phyloP scores from a whole-genome alignment of 2,888 invertebrate genomes.

The Neoscelio sp. region DNA sequence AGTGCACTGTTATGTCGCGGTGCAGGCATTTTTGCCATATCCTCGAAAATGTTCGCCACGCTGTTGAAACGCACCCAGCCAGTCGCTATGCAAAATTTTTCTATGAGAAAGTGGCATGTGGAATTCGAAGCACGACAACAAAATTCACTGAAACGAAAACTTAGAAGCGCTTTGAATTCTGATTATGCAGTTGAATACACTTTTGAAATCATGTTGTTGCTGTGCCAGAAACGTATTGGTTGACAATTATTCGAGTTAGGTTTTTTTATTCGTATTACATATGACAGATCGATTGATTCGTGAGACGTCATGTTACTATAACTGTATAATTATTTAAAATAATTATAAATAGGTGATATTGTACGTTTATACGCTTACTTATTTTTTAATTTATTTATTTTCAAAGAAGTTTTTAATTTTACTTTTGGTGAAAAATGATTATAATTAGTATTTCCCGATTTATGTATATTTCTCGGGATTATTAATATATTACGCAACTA shows the following conservation, averaged over 20 bases:
- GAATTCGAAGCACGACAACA: conserved; percentile 9
- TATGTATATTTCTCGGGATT: too few species aligned
- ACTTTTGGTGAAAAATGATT: too few species aligned
- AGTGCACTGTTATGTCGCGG: conserved; percentile 60
- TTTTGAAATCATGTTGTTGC: conserved; percentile 18
- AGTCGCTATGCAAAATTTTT: conserved; percentile 39
- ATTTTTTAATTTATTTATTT: too few species aligned
- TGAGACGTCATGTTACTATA: too few species aligned
- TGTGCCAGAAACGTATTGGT: conserved; percentile 24
- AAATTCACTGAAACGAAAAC: conserved; percentile 43
- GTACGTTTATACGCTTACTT: too few species aligned
- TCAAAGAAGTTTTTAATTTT: too few species aligned
- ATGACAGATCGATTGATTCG: too few species aligned
- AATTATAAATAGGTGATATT: too few species aligned
- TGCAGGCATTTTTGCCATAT: conserved; percentile 51
- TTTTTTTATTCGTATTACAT: conserved; percentile 7
- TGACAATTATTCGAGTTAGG: conserved; percentile 10
- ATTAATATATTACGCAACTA: too few species aligned
- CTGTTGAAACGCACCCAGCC: conserved; percentile 41
- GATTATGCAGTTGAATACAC: conserved; percentile 35
- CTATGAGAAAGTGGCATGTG: conserved; percentile 52
- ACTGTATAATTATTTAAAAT: too few species aligned
- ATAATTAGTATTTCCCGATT: too few species aligned
- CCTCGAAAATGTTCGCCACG: conserved; percentile 40
- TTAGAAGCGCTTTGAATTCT: conserved; percentile 37